Base-by-base conservation (phyloP, 2,888 invertebrate species). In the Leptura quadrifasciata region DNA sequence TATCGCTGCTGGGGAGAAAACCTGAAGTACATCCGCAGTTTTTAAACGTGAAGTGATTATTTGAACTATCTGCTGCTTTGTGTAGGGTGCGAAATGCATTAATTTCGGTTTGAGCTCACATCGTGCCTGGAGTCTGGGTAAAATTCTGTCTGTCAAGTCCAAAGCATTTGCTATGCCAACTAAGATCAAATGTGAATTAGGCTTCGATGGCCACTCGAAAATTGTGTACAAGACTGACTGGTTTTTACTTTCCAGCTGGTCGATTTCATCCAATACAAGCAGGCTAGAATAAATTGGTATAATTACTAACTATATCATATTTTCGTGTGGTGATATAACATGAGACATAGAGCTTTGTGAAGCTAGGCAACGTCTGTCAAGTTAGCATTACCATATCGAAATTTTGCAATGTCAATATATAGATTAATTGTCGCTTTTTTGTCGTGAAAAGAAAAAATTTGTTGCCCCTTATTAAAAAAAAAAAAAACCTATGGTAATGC, bases 101-200 rank as follows among this genome's bases (percentile, higher is more conserved):
- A 97, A 91, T 80, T 89, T 89, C 1, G 96, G 96, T 85, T 94
- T 92, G 0, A 95, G 89, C 60, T 94, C 93, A 80, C 94, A 93
- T 17, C 94, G 91, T 0, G 95, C 93, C 87, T 97, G 96, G 9
- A 99, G 91, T 76, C 98, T 92, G 27, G 98, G 97, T 76, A 99
- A 90, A 58, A 95, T 92, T 12, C 98, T 91, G 87, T 98, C 97
- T 0, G 98, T 98, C 77, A 99, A 91, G 90, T 99, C 98, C 73
- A 99, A 91, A 2, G 98, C 96, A 89, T 99, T 99, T 15, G 99
- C 98, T 80, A 99, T 95, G 57, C 98, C 98, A 35, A 98, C 92
- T 9, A 99, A 90, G 60, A 98, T 92, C 0, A 98, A 87, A 54
- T 93, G 93, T 0, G 95, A 94, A 21, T 92, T 89, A 0, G 90